Base-by-base conservation (phyloP, 2,888 invertebrate genomes). In the Mystacides longicornis region DNA sequence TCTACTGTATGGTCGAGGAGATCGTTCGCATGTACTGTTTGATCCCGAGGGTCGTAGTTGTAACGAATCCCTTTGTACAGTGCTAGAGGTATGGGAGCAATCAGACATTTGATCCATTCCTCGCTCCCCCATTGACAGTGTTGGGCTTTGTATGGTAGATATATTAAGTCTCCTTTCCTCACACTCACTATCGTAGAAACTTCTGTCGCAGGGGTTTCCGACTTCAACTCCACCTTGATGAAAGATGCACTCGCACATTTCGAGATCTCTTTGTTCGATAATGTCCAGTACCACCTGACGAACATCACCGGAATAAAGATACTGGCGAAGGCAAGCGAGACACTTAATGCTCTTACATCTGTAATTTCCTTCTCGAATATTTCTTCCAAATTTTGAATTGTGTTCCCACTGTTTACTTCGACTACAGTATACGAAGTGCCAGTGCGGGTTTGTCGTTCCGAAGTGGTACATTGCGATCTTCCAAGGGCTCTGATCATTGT, bases 271-370 rank as follows among this genome's bases (percentile, higher is more conserved):
- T 48, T 45, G 4, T 37, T 7, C 11, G 49, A 52, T 18, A 56
- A 51, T 37, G 49, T 50, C 57, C 51, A 33, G 49, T 57, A 54
- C 37, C 27, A 54, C 54, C 49, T 51, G 54, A 51, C 48, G 51
- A 49, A 49, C 33, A 53, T 54, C 21, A 23, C 51, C 49, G 50
- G 53, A 53, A 57, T 54, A 50, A 48, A 54, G 4, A 50, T 52
- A 56, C 49, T 52, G 1, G 14, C 19, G 37, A 31, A 56, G 19
- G 46, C 56, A 56, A 52, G 56, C 9, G 33, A 51, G n/a, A 45
- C 55, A 51, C 19, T 20, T 31, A 55, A 51, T 47, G 18, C 46
- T 27, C 42, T 51, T 11, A 37, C 33, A 48, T 51, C 21, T 31
- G 20, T 55, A 49, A 20, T 21, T 1, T 46, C 7, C 7, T 14